Evolutionary conservation across 2,113 vertebrate species (phyloP).

Genomic region (Dascyllus trimaculatus): DNA sequence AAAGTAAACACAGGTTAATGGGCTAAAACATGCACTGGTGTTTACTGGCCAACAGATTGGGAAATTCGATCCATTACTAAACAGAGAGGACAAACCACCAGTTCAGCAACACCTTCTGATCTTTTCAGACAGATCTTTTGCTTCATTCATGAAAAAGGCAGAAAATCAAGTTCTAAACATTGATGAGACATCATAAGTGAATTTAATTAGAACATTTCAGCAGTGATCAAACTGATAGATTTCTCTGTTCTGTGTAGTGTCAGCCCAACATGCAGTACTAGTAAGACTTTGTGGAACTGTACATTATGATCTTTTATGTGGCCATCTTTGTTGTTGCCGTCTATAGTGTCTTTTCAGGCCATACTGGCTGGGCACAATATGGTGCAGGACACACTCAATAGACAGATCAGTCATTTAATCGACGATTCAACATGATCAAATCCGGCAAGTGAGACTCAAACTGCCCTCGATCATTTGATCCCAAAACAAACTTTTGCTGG

Average conservation of each 20-base stretch:
- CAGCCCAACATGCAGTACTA: slow-evolving; percentile 16
- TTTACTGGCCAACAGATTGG: background rate
- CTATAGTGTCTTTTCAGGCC: background rate
- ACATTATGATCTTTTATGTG: background rate
- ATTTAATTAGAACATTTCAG: background rate
- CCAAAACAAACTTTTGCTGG: slow-evolving; percentile 62
- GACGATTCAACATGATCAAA: slow-evolving; percentile 18
- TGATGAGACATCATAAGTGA: background rate
- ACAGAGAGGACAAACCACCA: background rate
- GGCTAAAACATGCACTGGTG: slow-evolving; percentile 19
- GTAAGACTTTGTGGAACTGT: background rate
- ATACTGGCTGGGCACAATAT: background rate
- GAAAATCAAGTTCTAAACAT: background rate
- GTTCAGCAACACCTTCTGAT: background rate
- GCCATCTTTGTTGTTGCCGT: background rate
- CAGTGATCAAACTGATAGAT: background rate
- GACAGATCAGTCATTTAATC: background rate
- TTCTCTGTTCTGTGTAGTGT: background rate
- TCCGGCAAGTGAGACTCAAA: background rate
- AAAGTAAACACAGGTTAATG: background rate
- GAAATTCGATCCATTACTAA: background rate
- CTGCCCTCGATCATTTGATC: background rate
- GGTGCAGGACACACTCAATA: background rate
- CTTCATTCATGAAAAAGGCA: background rate
- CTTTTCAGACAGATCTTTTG: background rate